phyloP scores from a whole-genome alignment of 2,797 vertebrate species.

The Mergus octosetaceus region DNA sequence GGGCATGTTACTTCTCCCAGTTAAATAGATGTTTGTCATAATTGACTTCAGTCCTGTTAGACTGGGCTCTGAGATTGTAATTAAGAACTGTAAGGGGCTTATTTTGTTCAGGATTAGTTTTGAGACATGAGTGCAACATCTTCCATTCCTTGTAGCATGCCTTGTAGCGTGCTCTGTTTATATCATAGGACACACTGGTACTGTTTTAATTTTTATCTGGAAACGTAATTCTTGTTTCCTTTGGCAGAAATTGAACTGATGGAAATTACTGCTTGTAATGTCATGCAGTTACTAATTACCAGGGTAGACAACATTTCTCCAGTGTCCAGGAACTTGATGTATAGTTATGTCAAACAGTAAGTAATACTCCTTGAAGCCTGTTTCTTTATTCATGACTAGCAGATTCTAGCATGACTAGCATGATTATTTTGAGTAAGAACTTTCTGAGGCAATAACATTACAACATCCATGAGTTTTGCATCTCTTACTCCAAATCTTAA shows the following conservation, averaged over 20 bases:
- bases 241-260: not conserved
- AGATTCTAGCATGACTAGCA: not conserved
- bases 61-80: not conserved
- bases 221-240: not conserved
- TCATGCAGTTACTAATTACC: not conserved
- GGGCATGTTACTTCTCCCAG: not conserved
- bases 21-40: not conserved
- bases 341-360: not conserved
- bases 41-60: not conserved
- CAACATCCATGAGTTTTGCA: not conserved
- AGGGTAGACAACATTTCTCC: not conserved
- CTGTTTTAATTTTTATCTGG: constrained; percentile 7
- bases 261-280: not conserved
- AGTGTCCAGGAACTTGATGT: not conserved
- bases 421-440: not conserved
- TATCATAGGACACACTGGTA: not conserved
- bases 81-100: not conserved
- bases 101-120: not conserved
- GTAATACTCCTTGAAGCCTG: not conserved
- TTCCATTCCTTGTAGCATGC: not conserved
- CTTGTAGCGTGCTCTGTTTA: not conserved
- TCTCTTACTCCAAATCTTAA: not conserved
- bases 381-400: not conserved
- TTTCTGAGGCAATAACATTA: not conserved
- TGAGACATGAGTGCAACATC: not conserved